A percentile compares a stretch with the other conserved stretches of the same genome.
These are phyloP conservation scores for Calycopis cecrops DNA, from an alignment of 1,140 invertebrate genomes.

Conservation along the genomic window DNA sequence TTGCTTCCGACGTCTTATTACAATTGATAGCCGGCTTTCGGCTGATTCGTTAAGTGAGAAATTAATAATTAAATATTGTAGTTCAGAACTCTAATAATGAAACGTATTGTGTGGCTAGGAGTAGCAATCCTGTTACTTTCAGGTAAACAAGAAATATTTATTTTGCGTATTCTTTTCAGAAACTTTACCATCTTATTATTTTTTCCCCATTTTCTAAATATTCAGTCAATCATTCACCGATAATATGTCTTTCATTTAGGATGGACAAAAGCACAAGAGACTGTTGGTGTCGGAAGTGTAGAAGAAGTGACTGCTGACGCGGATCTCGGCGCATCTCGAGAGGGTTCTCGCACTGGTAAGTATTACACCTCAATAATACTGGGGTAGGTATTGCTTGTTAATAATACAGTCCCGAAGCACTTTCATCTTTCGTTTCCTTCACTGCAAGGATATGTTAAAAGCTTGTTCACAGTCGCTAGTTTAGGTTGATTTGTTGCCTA, in stretches of 20 bases:
- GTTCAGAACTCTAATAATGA: constrained; percentile 34
- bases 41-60: constrained; percentile 10
- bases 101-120: constrained; percentile 44
- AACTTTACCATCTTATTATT: too few relatives aligned
- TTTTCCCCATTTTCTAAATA: background rate
- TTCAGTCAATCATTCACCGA: background rate
- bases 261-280: constrained; percentile 39
- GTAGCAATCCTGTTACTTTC: constrained; percentile 44
- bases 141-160: constrained; percentile 34
- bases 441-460: too few relatives aligned
- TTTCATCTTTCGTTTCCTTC: too few relatives aligned
- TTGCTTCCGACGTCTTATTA: background rate
- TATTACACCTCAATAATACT: constrained; percentile 9
- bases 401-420: too few relatives aligned
- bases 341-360: constrained; percentile 59
- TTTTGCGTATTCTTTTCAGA: too few relatives aligned
- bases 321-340: constrained; percentile 56
- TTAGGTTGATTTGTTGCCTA: too few relatives aligned
- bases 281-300: constrained; percentile 33
- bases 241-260: constrained; percentile 28
- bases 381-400: too few relatives aligned
- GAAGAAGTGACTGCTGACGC: constrained; percentile 54
- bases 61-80: constrained; percentile 14
- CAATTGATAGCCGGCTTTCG: background rate
- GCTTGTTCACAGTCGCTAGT: too few relatives aligned